These are phyloP conservation scores for Pelodiscus sinensis DNA, from an alignment of 2,113 vertebrate genomes.

Conservation along the genomic window DNA sequence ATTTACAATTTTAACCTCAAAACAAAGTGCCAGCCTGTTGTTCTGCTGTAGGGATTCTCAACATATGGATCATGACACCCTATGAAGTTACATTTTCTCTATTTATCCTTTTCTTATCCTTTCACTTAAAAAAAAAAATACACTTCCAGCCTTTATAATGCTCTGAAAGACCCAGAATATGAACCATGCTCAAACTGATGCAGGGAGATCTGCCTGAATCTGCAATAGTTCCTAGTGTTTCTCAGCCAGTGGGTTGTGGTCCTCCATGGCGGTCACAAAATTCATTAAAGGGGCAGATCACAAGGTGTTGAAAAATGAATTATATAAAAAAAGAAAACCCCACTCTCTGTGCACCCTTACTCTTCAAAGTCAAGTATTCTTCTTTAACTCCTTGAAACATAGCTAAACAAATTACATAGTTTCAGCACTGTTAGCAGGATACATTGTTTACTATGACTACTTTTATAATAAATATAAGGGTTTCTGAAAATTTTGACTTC, in stretches of 20 bases:
- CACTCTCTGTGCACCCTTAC: not conserved
- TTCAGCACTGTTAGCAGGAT: not conserved
- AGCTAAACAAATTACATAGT: not conserved
- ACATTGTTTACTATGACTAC: not conserved
- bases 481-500: not conserved
- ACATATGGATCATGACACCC: not conserved
- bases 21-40: not conserved
- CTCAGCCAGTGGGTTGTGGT: not conserved
- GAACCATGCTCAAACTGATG: not conserved
- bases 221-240: not conserved
- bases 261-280: not conserved
- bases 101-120: not conserved
- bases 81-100: not conserved
- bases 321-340: not conserved
- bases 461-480: not conserved
- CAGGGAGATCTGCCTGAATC: not conserved
- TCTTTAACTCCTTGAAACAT: not conserved
- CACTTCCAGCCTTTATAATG: too few species aligned
- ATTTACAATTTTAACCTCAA: not conserved
- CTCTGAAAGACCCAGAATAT: not conserved
- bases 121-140: not conserved
- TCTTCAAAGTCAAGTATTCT: not conserved
- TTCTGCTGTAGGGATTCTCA: not conserved
- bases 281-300: not conserved
- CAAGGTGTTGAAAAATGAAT: not conserved